Conservation (phyloP, 2,888 invertebrate species). For the Cephus pygmeus region DNA sequence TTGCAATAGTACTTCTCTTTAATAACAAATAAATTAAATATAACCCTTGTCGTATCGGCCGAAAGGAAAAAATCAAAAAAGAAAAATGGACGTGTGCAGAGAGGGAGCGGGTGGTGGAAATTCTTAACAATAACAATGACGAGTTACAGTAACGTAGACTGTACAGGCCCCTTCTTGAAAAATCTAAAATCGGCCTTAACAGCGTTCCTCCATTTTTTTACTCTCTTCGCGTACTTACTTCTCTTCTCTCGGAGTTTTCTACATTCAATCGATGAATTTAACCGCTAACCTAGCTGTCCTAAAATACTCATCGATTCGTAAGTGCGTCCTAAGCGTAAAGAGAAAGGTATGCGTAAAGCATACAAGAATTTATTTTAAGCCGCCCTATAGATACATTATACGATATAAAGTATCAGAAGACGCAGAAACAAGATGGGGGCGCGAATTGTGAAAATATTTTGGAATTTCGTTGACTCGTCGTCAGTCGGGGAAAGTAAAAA, state of each 20-base stretch:
- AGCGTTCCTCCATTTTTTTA: no score
- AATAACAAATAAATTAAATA: slow-evolving; percentile 61
- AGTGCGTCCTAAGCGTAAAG: no score
- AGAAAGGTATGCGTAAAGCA: no score
- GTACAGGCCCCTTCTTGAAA: slow-evolving; percentile 45
- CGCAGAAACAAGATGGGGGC: no score
- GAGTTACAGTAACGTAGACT: slow-evolving; percentile 45
- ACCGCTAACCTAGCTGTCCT: slow-evolving; percentile 46
- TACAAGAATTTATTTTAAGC: no score
- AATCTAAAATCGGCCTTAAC: slow-evolving; percentile 47
- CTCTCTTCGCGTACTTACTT: no score
- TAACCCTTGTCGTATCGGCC: slow-evolving; percentile 40
- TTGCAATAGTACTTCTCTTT: slow-evolving; percentile 42
- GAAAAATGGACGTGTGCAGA: no score
- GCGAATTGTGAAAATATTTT: no score
- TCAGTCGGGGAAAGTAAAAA: no score
- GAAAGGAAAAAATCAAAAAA: slow-evolving; percentile 23
- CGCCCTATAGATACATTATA: no score
- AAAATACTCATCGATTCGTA: slow-evolving; percentile 8
- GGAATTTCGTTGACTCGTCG: no score
- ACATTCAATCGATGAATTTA: slow-evolving; percentile 41
- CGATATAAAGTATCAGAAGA: no score
- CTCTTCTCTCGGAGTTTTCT: slow-evolving; percentile 14
- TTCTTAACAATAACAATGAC: slow-evolving; percentile 37
- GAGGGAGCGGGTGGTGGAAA: not conserved